Conservation (phyloP, 2,797 vertebrate genomes). For the Aldrovandia affinis region DNA sequence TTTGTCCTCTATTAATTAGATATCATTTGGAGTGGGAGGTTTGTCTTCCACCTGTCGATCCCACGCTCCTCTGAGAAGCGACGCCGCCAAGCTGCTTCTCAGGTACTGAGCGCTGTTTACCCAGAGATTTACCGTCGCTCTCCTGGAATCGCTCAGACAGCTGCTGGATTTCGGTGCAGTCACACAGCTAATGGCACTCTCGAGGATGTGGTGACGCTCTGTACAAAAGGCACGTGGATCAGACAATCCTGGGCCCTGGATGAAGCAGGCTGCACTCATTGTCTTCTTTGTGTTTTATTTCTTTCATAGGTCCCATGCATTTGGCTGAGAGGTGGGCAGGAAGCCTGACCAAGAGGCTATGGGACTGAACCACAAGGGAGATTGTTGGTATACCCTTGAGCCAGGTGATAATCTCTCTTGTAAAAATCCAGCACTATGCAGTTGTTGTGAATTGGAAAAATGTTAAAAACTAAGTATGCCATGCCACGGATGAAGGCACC, state of each 20-base stretch:
- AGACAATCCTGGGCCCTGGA: neutral
- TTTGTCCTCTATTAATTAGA: slow-evolving; percentile 34
- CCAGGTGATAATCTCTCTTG: neutral
- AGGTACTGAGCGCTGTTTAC: slow-evolving; percentile 33
- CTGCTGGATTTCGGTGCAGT: slow-evolving; percentile 32
- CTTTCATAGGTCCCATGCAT: neutral
- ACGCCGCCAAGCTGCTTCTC: slow-evolving; percentile 7
- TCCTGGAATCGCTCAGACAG: slow-evolving; percentile 30
- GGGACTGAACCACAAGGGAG: neutral
- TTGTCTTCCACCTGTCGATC: slow-evolving; percentile 32
- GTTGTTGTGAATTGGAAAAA: neutral
- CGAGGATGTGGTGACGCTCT: neutral
- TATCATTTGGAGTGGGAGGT: slow-evolving; percentile 14
- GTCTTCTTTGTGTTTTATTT: neutral
- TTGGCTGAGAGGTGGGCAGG: neutral
- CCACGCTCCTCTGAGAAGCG: neutral
- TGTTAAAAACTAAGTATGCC: neutral
- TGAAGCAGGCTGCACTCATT: slow-evolving; percentile 5
- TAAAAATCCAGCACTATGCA: neutral
- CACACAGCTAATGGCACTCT: slow-evolving; percentile 34
- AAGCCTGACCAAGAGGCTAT: neutral
- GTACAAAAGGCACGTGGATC: neutral
- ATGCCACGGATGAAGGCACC: neutral
- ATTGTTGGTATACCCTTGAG: neutral
- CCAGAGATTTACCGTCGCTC: slow-evolving; percentile 28